Evolutionary conservation across 1,140 invertebrate species (phyloP).

Genomic region (Cotesia glomerata): DNA sequence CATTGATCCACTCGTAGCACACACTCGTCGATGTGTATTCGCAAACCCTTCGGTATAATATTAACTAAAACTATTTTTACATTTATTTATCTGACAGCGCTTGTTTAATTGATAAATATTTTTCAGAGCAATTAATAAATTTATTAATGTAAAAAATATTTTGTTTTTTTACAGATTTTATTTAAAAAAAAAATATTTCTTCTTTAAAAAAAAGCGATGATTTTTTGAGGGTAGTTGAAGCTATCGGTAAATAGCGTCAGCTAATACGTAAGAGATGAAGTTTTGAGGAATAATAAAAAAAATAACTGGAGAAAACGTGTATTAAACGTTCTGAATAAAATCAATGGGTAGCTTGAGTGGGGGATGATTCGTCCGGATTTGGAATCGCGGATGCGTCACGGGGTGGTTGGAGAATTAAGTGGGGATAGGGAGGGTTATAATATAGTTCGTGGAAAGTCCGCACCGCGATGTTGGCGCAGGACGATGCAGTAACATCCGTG

Average conservation of each 20-base stretch:
- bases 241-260: no score
- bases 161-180: no score
- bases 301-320: neutral
- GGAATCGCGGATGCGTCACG: conserved; percentile 35
- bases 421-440: conserved; percentile 35
- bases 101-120: neutral
- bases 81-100: neutral
- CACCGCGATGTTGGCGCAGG: conserved; percentile 57
- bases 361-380: conserved; percentile 29
- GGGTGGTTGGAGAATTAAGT: conserved; percentile 12
- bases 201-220: no score
- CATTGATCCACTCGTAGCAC: conserved; percentile 59
- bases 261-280: neutral
- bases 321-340: conserved; percentile 24
- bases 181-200: no score
- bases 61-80: neutral
- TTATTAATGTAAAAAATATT: no score
- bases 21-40: conserved; percentile 42
- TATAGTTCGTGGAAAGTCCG: conserved; percentile 51
- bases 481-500: conserved; percentile 59
- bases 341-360: conserved; percentile 28
- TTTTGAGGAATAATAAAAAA: neutral
- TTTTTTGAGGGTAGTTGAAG: no score
- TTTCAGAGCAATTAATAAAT: neutral
- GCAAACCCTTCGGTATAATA: conserved; percentile 41